Evolutionary conservation across 2,888 invertebrate genomes (phyloP).

Genomic region (Therioaphis trifolii): DNA sequence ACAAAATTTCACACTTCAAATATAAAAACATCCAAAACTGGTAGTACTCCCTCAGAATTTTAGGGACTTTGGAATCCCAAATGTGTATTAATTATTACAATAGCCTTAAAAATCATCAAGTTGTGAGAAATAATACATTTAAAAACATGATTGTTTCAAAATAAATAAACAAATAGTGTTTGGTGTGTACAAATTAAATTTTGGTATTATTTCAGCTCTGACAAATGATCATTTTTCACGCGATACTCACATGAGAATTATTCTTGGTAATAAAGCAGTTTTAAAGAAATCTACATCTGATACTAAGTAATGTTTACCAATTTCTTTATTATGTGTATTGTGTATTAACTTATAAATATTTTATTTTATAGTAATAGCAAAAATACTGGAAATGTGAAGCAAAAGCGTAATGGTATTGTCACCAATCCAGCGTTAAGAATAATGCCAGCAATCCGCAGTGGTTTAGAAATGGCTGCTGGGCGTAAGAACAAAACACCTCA

Average conservation of each 20-base stretch:
- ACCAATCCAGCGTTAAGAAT: conserved; percentile 87
- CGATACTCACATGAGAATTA: conserved; percentile 93
- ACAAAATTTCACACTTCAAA: too few relatives aligned
- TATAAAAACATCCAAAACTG: too few relatives aligned
- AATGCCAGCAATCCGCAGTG: conserved; percentile 81
- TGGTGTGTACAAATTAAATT: too few relatives aligned
- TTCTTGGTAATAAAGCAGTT: conserved; percentile 74
- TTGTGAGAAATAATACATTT: too few relatives aligned
- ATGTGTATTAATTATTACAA: too few relatives aligned
- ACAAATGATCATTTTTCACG: conserved; percentile 86
- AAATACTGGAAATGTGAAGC: conserved; percentile 71
- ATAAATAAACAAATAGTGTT: too few relatives aligned
- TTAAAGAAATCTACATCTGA: conserved; percentile 63
- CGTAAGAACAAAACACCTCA: conserved; percentile 69
- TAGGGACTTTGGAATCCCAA: too few relatives aligned
- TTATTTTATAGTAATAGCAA: conserved; percentile 45
- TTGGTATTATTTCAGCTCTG: conserved; percentile 61
- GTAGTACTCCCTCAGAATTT: too few relatives aligned
- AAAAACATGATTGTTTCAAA: too few relatives aligned
- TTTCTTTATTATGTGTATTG: not conserved
- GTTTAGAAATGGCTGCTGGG: conserved; percentile 74
- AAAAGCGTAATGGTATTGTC: conserved; percentile 85
- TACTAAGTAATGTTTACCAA: conserved; percentile 18
- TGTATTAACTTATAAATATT: not conserved
- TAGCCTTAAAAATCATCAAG: too few relatives aligned